Conservation (phyloP, 2,888 invertebrate genomes). For the Cyrtodaria siliqua region DNA sequence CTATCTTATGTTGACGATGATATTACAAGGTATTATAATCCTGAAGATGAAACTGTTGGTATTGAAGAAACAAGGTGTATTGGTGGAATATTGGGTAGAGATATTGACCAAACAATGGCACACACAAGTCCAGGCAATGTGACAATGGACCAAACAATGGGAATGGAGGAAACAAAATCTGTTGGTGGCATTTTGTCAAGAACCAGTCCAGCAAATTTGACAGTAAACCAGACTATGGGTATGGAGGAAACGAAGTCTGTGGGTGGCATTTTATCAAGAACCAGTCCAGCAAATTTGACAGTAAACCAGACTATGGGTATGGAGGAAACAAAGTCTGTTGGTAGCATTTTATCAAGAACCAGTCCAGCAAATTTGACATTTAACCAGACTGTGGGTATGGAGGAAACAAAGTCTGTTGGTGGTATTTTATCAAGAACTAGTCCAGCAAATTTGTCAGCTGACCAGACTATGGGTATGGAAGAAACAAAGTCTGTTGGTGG, state of each 20-base stretch:
- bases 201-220: background rate
- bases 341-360: background rate
- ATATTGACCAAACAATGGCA: too few species aligned
- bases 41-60: slow-evolving; percentile 7
- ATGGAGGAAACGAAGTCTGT: background rate
- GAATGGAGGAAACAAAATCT: background rate
- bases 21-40: background rate
- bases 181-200: background rate
- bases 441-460: background rate
- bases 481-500: slow-evolving; percentile 23
- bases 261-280: background rate
- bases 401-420: background rate
- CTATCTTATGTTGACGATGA: background rate
- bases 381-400: too few species aligned
- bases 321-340: background rate
- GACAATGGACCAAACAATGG: too few species aligned
- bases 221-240: background rate
- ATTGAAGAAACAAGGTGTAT: slow-evolving; percentile 45
- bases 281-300: background rate
- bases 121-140: background rate
- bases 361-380: background rate
- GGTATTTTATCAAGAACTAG: background rate
- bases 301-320: background rate
- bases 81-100: slow-evolving; percentile 21
- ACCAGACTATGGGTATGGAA: slow-evolving; percentile 10